Evolutionary conservation across 2,888 invertebrate species (phyloP).

Genomic region (Chesias legatella): DNA sequence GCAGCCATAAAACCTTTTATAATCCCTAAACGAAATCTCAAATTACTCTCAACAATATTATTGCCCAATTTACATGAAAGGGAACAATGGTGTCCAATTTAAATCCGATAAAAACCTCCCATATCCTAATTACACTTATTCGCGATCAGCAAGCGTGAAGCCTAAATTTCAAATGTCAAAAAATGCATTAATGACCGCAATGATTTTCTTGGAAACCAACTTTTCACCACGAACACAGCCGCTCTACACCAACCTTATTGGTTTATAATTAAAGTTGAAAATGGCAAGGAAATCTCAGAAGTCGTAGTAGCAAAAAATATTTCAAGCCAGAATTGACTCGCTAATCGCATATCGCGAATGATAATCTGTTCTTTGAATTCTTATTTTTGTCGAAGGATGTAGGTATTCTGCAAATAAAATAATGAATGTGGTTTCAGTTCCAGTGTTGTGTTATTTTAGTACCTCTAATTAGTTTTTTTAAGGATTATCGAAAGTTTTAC

Average conservation of each 20-base stretch:
- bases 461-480: not conserved
- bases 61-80: constrained; percentile 23
- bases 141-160: constrained; percentile 52
- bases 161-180: constrained; percentile 55
- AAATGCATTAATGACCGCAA: constrained; percentile 56
- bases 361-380: constrained; percentile 46
- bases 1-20: not conserved
- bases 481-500: too few relatives aligned
- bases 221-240: not conserved
- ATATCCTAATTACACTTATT: constrained; percentile 60
- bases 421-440: not conserved
- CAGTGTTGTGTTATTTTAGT: not conserved
- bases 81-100: constrained; percentile 55
- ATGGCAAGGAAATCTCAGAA: constrained; percentile 5
- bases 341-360: constrained; percentile 45
- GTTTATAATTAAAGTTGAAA: constrained; percentile 20
- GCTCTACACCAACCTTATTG: constrained; percentile 14
- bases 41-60: constrained; percentile 13
- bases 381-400: constrained; percentile 34
- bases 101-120: constrained; percentile 54
- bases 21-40: constrained; percentile 6
- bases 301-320: constrained; percentile 10
- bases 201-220: constrained; percentile 27
- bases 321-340: constrained; percentile 40
- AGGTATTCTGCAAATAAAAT: constrained; percentile 17